Evolutionary conservation across 2,888 invertebrate species (phyloP).

Genomic region (Tenthredo distinguenda): DNA sequence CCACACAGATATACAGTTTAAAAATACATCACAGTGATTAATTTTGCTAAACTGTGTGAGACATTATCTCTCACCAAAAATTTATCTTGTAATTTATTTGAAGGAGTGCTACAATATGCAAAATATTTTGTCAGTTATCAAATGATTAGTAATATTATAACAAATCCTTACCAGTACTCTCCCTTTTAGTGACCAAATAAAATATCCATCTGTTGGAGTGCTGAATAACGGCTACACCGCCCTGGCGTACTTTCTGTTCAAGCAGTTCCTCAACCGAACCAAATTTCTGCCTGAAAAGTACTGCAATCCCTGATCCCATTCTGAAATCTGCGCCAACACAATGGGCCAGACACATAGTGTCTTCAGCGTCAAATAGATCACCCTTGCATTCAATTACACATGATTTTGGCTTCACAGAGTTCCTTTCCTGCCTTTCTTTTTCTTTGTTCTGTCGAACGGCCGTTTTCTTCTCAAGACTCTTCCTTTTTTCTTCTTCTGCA

Average conservation of each 20-base stretch:
- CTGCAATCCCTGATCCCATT: constrained; percentile 82
- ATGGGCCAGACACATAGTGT: constrained; percentile 80
- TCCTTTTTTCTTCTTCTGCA: neutral
- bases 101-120: neutral
- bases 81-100: neutral
- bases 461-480: neutral
- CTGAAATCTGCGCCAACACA: constrained; percentile 81
- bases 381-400: constrained; percentile 76
- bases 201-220: constrained; percentile 57
- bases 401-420: neutral
- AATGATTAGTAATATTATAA: neutral
- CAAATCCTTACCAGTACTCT: constrained; percentile 68
- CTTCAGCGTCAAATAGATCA: constrained; percentile 80
- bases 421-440: neutral
- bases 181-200: constrained; percentile 75
- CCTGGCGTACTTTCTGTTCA: constrained; percentile 59
- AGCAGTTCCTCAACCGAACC: constrained; percentile 56
- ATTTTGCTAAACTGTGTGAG: neutral
- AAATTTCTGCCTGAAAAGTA: constrained; percentile 73
- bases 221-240: constrained; percentile 60
- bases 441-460: neutral
- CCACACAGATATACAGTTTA: neutral
- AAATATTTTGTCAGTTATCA: neutral
- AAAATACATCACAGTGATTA: neutral
- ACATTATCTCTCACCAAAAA: neutral